Evolutionary conservation across 2,797 vertebrate genomes (phyloP).

Genomic region (Pyrocephalus nanus): DNA sequence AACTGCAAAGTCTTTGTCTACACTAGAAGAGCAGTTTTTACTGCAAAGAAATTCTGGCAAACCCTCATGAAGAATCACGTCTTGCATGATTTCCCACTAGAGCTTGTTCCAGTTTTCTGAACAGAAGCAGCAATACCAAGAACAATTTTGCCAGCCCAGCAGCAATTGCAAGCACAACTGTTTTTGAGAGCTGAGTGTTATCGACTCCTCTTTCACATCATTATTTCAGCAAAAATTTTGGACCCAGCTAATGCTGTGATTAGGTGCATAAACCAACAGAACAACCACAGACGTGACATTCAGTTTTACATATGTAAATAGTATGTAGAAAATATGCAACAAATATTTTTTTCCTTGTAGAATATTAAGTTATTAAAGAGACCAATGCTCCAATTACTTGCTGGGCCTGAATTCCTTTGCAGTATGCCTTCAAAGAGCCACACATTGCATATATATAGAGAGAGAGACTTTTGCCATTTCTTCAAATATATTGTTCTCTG

Average conservation of each 20-base stretch:
- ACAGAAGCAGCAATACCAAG: not conserved
- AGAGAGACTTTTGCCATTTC: not conserved
- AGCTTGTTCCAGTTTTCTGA: constrained; percentile 14
- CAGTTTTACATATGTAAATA: not conserved
- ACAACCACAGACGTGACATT: not conserved
- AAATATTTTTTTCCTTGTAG: not conserved
- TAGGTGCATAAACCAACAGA: not conserved
- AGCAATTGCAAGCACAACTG: not conserved
- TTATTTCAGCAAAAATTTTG: not conserved
- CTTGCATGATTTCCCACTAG: constrained; percentile 29
- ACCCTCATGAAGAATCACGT: not conserved
- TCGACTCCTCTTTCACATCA: not conserved
- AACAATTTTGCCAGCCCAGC: not conserved
- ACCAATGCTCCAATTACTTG: not conserved
- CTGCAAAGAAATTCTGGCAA: not conserved
- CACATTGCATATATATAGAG: no score
- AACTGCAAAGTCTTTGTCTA: constrained; percentile 5
- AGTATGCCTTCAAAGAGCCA: not conserved
- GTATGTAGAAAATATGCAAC: not conserved
- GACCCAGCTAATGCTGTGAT: not conserved
- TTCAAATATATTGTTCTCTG: not conserved
- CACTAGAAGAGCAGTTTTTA: not conserved
- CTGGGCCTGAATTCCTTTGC: not conserved
- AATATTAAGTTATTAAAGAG: not conserved
- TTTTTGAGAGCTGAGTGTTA: not conserved